Evolutionary conservation across 92 coral and sea anemone genomes (phyloP).

Genomic region (Ricordea florida): DNA sequence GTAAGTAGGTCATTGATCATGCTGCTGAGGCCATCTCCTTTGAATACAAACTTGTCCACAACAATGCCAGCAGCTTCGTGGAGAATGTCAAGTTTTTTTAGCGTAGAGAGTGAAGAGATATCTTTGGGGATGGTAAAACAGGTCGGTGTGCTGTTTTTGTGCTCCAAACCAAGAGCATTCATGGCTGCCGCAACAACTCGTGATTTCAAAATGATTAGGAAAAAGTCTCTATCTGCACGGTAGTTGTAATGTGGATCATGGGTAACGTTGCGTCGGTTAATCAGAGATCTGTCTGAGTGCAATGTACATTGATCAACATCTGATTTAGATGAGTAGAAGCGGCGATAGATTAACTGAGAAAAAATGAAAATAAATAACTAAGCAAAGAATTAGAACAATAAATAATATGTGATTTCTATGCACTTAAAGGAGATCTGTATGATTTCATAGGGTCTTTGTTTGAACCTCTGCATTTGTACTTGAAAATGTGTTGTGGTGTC

Average conservation of each 20-base stretch:
- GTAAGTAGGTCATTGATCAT: constrained; percentile 21
- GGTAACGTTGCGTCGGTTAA: constrained; percentile 69
- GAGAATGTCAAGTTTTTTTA: constrained; percentile 14
- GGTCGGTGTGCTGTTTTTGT: constrained; percentile 38
- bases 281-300: constrained; percentile 62
- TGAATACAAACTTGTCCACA: constrained; percentile 60
- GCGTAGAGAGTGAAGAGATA: not conserved
- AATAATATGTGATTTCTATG: no score
- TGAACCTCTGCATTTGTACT: no score
- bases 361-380: no score
- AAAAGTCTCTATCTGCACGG: constrained; percentile 69
- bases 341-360: constrained; percentile 17
- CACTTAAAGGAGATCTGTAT: no score
- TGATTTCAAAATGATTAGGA: constrained; percentile 49
- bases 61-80: constrained; percentile 46
- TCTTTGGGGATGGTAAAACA: constrained; percentile 27
- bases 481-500: no score
- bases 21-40: constrained; percentile 1
- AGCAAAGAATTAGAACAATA: no score
- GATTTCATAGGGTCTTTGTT: no score
- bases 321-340: constrained; percentile 13
- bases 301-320: constrained; percentile 60
- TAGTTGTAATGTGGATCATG: constrained; percentile 68
- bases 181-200: constrained; percentile 53
- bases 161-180: constrained; percentile 52